phyloP scores from a whole-genome alignment of 2,888 invertebrate species.

The Selenia dentaria region DNA sequence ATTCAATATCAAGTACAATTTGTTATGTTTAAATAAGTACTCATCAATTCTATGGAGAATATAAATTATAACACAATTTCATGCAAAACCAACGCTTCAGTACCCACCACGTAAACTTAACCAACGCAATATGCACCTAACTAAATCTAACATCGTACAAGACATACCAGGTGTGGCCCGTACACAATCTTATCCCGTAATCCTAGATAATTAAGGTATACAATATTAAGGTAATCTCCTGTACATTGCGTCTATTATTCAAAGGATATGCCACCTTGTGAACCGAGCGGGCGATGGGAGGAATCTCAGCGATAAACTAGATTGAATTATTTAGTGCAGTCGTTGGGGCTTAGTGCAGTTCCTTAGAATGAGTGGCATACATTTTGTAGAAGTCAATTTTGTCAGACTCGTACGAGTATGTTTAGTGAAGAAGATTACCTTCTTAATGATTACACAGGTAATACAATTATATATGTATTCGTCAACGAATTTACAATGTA shows the following conservation, averaged over 20 bases:
- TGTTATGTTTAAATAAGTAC: no score
- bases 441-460: no score
- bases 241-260: constrained; percentile 54
- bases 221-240: constrained; percentile 47
- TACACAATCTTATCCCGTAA: constrained; percentile 37
- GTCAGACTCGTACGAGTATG: no score
- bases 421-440: no score
- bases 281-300: constrained; percentile 24
- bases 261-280: constrained; percentile 36
- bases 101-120: background rate
- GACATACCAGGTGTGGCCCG: constrained; percentile 37
- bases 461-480: no score
- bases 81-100: no score
- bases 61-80: no score
- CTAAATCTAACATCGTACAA: constrained; percentile 5
- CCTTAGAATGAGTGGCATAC: background rate
- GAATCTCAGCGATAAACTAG: constrained; percentile 42
- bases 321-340: constrained; percentile 32
- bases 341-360: constrained; percentile 26
- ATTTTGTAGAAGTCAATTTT: no score
- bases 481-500: no score
- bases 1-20: no score
- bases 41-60: no score
- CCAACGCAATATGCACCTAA: constrained; percentile 24
- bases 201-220: constrained; percentile 53